Percentiles rank a stretch among this genome's conserved stretches.
Evolutionary conservation across 2,888 invertebrate genomes (phyloP).

Genomic region (Polymixis lichenea): DNA sequence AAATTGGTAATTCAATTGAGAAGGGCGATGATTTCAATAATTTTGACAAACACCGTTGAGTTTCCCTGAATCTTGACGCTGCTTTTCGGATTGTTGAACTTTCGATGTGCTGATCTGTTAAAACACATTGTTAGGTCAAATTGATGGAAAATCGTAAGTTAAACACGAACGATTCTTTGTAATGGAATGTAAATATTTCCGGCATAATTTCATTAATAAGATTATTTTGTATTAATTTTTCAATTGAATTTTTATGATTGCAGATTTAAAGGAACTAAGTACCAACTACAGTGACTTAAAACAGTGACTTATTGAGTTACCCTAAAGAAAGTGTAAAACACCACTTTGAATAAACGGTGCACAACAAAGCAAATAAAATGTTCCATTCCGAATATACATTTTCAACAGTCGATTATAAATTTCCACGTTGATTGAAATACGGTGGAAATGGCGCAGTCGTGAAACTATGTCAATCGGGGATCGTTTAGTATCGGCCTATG

Average conservation of each 20-base stretch:
- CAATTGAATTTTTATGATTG: constrained; percentile 7
- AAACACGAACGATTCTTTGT: constrained; percentile 71
- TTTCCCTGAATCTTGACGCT: constrained; percentile 67
- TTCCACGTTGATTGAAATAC: constrained; percentile 55
- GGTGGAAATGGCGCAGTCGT: constrained; percentile 42
- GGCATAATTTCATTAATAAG: constrained; percentile 48
- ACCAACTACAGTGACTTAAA: not conserved
- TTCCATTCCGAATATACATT: constrained; percentile 26
- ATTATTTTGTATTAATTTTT: constrained; percentile 35
- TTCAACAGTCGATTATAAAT: constrained; percentile 53
- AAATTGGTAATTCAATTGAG: constrained; percentile 63
- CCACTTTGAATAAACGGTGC: not conserved
- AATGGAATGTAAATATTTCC: constrained; percentile 69
- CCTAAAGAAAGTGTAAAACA: not conserved
- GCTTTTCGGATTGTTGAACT: constrained; percentile 71
- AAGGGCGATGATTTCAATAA: constrained; percentile 62
- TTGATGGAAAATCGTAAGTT: constrained; percentile 76
- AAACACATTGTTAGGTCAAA: constrained; percentile 71
- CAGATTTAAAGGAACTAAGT: not conserved
- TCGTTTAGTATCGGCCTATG: constrained; percentile 56
- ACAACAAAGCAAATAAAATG: constrained; percentile 27
- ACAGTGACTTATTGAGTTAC: not conserved
- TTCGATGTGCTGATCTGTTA: constrained; percentile 69
- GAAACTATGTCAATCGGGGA: constrained; percentile 60
- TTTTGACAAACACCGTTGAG: constrained; percentile 68